Base-by-base conservation (phyloP, 2,797 vertebrate genomes). In the Gymnoscopelus braueri region DNA sequence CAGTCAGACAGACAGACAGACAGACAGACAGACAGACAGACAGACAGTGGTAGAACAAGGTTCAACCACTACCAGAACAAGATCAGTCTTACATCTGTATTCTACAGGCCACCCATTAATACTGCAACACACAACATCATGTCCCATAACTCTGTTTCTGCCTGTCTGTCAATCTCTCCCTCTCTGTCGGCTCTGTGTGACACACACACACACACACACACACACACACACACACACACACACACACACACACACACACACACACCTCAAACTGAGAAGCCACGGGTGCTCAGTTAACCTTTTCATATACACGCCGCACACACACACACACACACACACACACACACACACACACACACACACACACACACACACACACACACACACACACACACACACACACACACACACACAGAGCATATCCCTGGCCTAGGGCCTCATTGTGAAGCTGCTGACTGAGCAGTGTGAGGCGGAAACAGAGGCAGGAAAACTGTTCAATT, bases 401-500 rank as follows among this genome's bases (percentile, higher is more conserved):
- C 26, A 39, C 57, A 59, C 32, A 39, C 57, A 59, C 57, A 59
- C 57, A 59, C 32, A 35, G 11, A 23, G 11, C 26, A 73, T 74
- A 66, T 63, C 10, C 48, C 23, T 3, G 52, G 67, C 83, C 69
- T 67, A 11, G 35, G 73, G 81, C 71, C 79, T 85, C 78, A 78
- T 74, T 75, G 71, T 61, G 74, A 86, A 88, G 70, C 78, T 87
- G 86, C 88, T 90, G 90, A 92, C 82, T 78, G 76, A 76, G 91
- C 91, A 79, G 70, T 60, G 55, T n/a, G 67, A 78, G 69, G 85
- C 70, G 64, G 85, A 87, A 90, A 89, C 74, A 80, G 72, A 87
- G 74, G 76, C 70, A 81, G 60, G 77, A 91, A 91, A 90, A 90
- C 79, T 83, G 73, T 89, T 92, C 87, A 92, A 92, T 93, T 92